A percentile compares a stretch with the other conserved stretches of the same genome.
Evolutionary conservation across 2,113 vertebrate genomes (phyloP).

Genomic region (Chaenocephalus aceratus): DNA sequence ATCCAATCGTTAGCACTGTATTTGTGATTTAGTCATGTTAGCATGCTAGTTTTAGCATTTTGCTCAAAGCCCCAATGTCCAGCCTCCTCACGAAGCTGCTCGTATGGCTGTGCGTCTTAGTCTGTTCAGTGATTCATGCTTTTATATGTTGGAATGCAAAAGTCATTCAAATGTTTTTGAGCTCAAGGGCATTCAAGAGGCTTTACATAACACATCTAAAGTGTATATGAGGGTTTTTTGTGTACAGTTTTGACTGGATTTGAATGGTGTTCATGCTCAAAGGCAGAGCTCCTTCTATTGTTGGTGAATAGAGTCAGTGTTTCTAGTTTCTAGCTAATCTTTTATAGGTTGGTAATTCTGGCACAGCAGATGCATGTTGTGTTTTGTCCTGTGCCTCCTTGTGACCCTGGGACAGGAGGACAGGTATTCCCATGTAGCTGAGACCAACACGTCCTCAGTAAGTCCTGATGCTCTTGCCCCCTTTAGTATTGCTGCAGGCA

Average conservation of each 20-base stretch:
- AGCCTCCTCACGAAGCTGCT: neutral
- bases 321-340: constrained; percentile 13
- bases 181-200: neutral
- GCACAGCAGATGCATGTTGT: constrained; percentile 9
- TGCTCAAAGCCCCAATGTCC: neutral
- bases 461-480: constrained; percentile 22
- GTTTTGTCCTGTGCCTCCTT: constrained; percentile 24
- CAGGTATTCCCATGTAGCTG: constrained; percentile 48
- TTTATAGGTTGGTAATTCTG: neutral
- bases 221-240: neutral
- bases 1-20: neutral
- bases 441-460: constrained; percentile 21
- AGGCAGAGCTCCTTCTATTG: neutral
- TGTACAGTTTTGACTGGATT: neutral
- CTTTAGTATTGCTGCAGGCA: constrained; percentile 18
- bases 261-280: neutral
- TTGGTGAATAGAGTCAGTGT: neutral
- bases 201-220: neutral
- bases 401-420: constrained; percentile 36
- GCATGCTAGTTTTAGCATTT: neutral
- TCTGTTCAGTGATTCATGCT: neutral
- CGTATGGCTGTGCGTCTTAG: neutral
- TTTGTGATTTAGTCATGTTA: neutral
- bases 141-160: neutral
- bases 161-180: neutral